Base-by-base conservation (phyloP, 64 coral and sea anemone species). In the Anthopleura sola region DNA sequence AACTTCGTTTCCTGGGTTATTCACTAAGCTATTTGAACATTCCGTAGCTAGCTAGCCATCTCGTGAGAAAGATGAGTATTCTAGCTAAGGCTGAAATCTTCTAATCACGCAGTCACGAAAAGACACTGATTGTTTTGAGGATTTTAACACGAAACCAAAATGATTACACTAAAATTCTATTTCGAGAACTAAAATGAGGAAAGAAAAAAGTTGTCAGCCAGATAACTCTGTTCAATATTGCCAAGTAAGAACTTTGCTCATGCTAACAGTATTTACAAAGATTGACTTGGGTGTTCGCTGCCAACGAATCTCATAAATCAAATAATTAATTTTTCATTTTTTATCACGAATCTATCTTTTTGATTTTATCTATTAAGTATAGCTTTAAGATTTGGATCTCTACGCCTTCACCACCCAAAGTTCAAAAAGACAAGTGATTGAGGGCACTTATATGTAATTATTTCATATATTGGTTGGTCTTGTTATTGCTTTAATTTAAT, bases 351-450 rank as follows among this genome's bases (percentile, higher is more conserved):
- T 71, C 66, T 15, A 71, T 29, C 28, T 71, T 32, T 71, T 32
- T 71, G 66, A 71, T 71, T 32, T 71, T 71, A 71, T 71, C 66
- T 71, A 9, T 36, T 71, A 32, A 13, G 34, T 71, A 26, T 48
- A 48, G 13, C 7, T 13, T 15, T 14, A 53, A 3, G 31, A 71
- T 29, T 71, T 16, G 11, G 28, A 71, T 18, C 28, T 29, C 24
- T 71, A 71, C 66, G 66, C 66, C 66, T 71, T 71, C 28, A 71
- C 66, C n/a, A 71, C 29, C 29, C 31, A 71, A 32, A 71, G 66
- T 71, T 71, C 66, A 71, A 71, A 34, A n/a, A 71, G 66, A 7
- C 29, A 34, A 33, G n/a, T 71, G 31, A 3, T 71, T 29, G 0
- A 66, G 60, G 9, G 21, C 24, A 11, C 4, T 24, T n/a, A 21